Conservation (phyloP, 2,888 invertebrate species). For the Mesorhabditis spiculigera region DNA sequence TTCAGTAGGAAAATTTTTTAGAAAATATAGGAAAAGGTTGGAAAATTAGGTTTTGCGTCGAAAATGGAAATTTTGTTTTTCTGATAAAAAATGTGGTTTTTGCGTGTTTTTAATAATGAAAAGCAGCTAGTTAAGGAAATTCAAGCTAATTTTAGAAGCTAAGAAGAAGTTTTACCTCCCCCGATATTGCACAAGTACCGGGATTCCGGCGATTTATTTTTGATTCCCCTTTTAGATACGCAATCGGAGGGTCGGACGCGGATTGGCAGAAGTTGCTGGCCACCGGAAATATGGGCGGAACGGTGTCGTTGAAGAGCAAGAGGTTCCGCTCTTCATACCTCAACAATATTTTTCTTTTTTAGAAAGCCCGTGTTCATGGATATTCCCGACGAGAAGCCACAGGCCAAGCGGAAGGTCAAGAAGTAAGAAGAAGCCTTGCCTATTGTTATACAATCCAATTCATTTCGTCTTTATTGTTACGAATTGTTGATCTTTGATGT, state of each 20-base stretch:
- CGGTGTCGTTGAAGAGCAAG: slow-evolving; percentile 36
- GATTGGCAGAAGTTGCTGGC: slow-evolving; percentile 23
- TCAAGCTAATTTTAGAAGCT: not conserved
- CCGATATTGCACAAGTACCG: too few relatives aligned
- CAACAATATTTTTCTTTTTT: slow-evolving; percentile 10
- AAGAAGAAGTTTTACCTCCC: too few relatives aligned
- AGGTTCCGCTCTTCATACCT: slow-evolving; percentile 11
- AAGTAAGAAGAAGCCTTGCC: too few relatives aligned
- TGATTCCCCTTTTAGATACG: slow-evolving; percentile 13
- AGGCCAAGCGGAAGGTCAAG: not conserved
- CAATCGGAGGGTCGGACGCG: slow-evolving; percentile 19
- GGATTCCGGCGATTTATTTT: too few relatives aligned
- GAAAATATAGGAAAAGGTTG: not conserved
- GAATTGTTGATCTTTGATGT: too few relatives aligned
- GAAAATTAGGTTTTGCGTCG: not conserved
- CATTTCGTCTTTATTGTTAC: too few relatives aligned
- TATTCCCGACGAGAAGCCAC: slow-evolving; percentile 6
- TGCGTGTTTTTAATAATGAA: slow-evolving; percentile 8
- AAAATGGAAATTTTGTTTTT: not conserved
- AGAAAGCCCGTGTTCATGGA: not conserved
- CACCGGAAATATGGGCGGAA: not conserved
- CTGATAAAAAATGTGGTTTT: not conserved
- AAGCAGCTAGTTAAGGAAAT: not conserved
- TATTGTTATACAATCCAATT: too few relatives aligned
- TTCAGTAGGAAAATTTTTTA: too few relatives aligned